These are phyloP conservation scores for Gorsachius goisagi DNA, from an alignment of 2,113 vertebrate species.

Conservation along the genomic window DNA sequence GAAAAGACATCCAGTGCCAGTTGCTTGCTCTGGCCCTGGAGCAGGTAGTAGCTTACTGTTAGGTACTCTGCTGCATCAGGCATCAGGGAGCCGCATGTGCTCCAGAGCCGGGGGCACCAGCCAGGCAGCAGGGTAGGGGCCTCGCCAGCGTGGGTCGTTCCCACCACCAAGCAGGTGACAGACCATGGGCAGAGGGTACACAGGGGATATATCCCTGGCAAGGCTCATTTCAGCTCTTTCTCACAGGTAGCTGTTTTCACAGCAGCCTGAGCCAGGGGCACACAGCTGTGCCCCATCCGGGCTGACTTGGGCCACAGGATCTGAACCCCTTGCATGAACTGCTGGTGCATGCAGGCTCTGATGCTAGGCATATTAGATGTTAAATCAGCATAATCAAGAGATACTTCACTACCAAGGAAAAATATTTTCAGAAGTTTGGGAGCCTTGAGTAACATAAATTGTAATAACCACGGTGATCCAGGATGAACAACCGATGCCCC, in stretches of 20 bases:
- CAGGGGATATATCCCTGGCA: neutral
- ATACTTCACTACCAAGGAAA: neutral
- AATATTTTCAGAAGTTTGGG: neutral
- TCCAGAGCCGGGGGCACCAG: accelerated
- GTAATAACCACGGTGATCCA: neutral
- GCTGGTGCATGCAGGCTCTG: neutral
- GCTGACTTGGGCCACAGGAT: neutral
- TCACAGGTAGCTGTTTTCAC: neutral
- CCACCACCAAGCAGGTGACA: neutral
- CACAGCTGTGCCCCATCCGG: neutral
- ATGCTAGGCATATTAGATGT: neutral
- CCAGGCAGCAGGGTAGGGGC: neutral
- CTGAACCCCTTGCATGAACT: neutral
- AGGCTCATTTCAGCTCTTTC: neutral
- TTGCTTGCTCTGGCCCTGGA: neutral
- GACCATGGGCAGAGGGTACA: neutral
- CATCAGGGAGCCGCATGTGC: neutral
- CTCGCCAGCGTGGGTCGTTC: neutral
- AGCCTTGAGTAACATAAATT: neutral
- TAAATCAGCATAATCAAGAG: neutral
- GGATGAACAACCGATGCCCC: neutral
- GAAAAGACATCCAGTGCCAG: neutral
- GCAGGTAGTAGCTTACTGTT: neutral
- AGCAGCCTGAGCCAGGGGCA: neutral
- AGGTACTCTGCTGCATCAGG: neutral